phyloP scores from a whole-genome alignment of 2,113 vertebrate species.

The Perccottus glenii region DNA sequence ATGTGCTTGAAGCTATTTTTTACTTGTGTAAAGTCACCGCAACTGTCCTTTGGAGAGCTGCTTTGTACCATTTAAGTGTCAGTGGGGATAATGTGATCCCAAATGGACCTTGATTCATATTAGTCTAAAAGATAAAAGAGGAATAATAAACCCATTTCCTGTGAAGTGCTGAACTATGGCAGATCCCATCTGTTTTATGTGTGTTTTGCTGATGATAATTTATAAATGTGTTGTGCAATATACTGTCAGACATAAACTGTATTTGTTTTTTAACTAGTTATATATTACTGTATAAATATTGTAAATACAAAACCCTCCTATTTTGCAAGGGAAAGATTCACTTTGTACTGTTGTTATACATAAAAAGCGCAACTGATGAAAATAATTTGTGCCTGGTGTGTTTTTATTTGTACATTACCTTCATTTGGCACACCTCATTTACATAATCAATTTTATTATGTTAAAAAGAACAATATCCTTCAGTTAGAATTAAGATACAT shows the following conservation, averaged over 20 bases:
- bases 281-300: conserved; percentile 97
- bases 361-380: conserved; percentile 94
- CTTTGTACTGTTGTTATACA: conserved; percentile 99
- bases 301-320: conserved; percentile 98
- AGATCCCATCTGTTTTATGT: conserved; percentile 71
- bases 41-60: conserved; percentile 13
- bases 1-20: conserved; percentile 24
- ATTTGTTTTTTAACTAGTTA: conserved; percentile 85
- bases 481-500: neutral
- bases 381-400: conserved; percentile 51
- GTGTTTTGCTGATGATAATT: conserved; percentile 83
- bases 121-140: conserved; percentile 32
- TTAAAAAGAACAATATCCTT: neutral
- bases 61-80: conserved; percentile 47
- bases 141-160: conserved; percentile 57
- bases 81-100: conserved; percentile 30
- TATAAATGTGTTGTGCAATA: conserved; percentile 91
- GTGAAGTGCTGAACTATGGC: conserved; percentile 65
- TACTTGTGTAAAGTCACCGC: conserved; percentile 12
- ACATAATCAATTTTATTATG: neutral
- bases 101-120: conserved; percentile 57
- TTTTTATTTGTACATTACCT: conserved; percentile 4
- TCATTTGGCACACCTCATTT: neutral
- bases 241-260: conserved; percentile 87
- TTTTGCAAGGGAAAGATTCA: conserved; percentile 98